A percentile compares a stretch with the other conserved stretches of the same genome.
phyloP scores from a whole-genome alignment of 1,140 invertebrate species.

The Nylanderia fulva region DNA sequence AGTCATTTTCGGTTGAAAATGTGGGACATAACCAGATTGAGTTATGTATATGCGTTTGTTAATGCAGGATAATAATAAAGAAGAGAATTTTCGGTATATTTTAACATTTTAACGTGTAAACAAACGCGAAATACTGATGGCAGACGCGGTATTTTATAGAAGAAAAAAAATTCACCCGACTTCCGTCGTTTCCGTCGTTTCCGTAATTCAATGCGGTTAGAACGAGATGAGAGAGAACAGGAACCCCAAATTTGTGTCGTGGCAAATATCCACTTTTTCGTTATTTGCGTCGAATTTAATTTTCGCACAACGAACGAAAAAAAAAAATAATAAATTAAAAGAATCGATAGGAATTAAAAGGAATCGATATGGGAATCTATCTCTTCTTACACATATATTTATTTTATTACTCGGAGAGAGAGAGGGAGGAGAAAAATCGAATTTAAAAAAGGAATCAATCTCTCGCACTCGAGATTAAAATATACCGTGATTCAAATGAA shows the following conservation, averaged over 20 bases:
- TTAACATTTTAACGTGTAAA: too few species aligned
- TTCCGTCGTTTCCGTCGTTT: not conserved
- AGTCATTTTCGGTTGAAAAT: too few species aligned
- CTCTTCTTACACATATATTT: constrained; percentile 17
- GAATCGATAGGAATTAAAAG: not conserved
- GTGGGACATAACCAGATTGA: too few species aligned
- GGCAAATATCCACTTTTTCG: constrained; percentile 6
- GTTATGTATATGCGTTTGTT: too few species aligned
- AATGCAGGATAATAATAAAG: too few species aligned
- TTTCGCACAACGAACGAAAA: not conserved
- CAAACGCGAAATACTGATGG: too few species aligned
- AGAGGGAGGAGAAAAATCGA: not conserved
- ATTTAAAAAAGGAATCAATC: constrained; percentile 9
- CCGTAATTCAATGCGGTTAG: too few species aligned
- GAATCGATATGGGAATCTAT: constrained; percentile 15
- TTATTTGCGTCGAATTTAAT: not conserved
- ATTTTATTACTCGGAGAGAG: not conserved
- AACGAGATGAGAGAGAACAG: too few species aligned
- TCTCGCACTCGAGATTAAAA: not conserved
- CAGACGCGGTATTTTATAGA: too few species aligned
- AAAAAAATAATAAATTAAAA: not conserved
- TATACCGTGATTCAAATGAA: not conserved
- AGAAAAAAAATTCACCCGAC: not conserved
- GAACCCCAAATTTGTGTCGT: too few species aligned
- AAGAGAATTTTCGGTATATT: too few species aligned